A percentile compares a stretch with the other conserved stretches of the same genome.
phyloP scores from a whole-genome alignment of 2,113 vertebrate genomes.

The Zosterops lateralis region DNA sequence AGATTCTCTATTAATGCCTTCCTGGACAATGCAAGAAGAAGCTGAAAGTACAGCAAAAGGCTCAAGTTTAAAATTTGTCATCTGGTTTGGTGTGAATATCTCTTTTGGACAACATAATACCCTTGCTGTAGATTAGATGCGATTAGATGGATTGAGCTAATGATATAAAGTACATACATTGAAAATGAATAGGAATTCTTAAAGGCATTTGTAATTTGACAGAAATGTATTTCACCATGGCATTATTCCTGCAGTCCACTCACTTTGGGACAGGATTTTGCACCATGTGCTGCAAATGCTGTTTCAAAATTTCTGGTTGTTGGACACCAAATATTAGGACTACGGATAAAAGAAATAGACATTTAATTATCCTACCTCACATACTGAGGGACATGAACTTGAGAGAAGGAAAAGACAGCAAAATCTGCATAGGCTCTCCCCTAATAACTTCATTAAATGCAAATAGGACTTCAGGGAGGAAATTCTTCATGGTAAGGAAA shows the following conservation, averaged over 20 bases:
- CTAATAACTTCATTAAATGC: neutral
- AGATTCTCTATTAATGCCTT: neutral
- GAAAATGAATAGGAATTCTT: neutral
- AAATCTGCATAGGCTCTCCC: neutral
- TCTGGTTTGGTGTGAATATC: neutral
- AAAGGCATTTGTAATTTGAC: neutral
- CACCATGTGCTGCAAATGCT: neutral
- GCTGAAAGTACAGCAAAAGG: neutral
- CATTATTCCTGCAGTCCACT: neutral
- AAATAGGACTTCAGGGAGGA: neutral
- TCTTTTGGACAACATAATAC: neutral
- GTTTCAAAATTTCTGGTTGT: conserved; percentile 5
- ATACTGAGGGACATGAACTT: neutral
- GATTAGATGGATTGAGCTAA: neutral
- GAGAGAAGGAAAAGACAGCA: neutral
- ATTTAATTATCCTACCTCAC: neutral
- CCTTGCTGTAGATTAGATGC: neutral
- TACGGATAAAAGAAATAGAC: neutral
- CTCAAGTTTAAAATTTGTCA: neutral
- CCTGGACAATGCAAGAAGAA: neutral
- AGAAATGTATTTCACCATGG: neutral
- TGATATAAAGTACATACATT: neutral
- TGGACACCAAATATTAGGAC: neutral
- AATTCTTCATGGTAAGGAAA: neutral
- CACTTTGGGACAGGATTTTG: neutral